Base-by-base conservation (phyloP, 2,888 invertebrate genomes). In the Platynereis dumerilii region DNA sequence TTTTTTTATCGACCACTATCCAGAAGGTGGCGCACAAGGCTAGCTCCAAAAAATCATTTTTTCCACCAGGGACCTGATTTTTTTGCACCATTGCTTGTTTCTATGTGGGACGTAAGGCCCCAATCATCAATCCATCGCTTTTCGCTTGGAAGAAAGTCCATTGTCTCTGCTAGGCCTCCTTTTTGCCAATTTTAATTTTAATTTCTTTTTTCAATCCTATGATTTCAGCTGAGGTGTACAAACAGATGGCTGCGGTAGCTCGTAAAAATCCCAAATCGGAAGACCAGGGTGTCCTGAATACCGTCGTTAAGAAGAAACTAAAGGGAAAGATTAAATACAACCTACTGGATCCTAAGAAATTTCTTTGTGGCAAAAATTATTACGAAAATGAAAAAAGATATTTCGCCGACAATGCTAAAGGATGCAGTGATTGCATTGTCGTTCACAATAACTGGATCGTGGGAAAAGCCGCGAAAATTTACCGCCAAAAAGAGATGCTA, bases 401-500 rank as follows among this genome's bases (percentile, higher is more conserved):
- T n/a, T 48, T 48, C 22, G 48, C 20, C 3, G 48, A 48, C 48
- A 48, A 5, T 48, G 48, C 48, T 5, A 48, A 48, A 22, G 3
- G 20, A 10, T 48, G 48, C 48, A n/a, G n/a, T 48, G 48, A 48
- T 10, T 48, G 48, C 27, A 24, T 45, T 29, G 55, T 63, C 27
- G 57, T 63, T 3, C 57, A 63, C 45, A 63, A 63, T 26, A 63
- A 57, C 44, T 63, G 63, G 63, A 57, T 63, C 39, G 52, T 63
- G 15, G 28, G 42, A 17, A 63, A 63, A 45, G 57, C 56, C 28
- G 57, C 56, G 15, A 63, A 63, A 27, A 55, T 63, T 1, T 63
- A 63, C 24, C 26, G 63, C 1, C 57, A 57, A 27, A 56, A 63
- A 27, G 63, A 63, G 26, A 48, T 27, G 24, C 29, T 52, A 12